A percentile compares a stretch with the other conserved stretches of the same genome.
phyloP scores from a whole-genome alignment of 2,797 vertebrate species.

The Rhinophrynus dorsalis region DNA sequence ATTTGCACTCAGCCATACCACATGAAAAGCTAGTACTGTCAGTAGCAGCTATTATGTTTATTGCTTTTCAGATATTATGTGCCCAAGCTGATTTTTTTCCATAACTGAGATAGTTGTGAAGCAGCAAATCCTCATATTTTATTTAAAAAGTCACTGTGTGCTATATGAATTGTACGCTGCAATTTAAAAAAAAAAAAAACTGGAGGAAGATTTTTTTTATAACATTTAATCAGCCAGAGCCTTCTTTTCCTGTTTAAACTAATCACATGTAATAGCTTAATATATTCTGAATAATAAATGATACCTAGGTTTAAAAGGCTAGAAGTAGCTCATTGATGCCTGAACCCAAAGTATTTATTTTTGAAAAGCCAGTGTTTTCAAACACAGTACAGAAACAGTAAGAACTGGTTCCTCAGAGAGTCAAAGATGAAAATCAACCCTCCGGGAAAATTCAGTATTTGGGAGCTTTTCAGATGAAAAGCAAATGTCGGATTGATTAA shows the following conservation, averaged over 20 bases:
- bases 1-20: conserved; percentile 63
- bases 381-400: conserved; percentile 22
- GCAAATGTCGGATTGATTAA: conserved; percentile 49
- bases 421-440: conserved; percentile 46
- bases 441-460: conserved; percentile 45
- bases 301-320: conserved; percentile 16
- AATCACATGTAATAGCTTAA: neutral
- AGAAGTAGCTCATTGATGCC: conserved; percentile 1
- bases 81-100: conserved; percentile 36
- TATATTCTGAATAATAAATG: conserved; percentile 29
- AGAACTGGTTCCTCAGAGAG: conserved; percentile 43
- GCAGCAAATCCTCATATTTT: conserved; percentile 42
- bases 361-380: conserved; percentile 28
- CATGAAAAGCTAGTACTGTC: conserved; percentile 41
- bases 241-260: conserved; percentile 20
- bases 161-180: conserved; percentile 17
- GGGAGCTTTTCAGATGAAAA: conserved; percentile 47
- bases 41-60: conserved; percentile 44
- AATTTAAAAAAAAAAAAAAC: conserved; percentile 31
- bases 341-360: conserved; percentile 35
- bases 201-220: conserved; percentile 26
- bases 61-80: conserved; percentile 43
- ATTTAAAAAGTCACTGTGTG: conserved; percentile 34
- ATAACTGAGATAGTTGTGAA: conserved; percentile 29
- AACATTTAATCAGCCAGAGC: conserved; percentile 30